These are phyloP conservation scores for Psittacula derbiana DNA, from an alignment of 2,797 vertebrate species.

Conservation along the genomic window DNA sequence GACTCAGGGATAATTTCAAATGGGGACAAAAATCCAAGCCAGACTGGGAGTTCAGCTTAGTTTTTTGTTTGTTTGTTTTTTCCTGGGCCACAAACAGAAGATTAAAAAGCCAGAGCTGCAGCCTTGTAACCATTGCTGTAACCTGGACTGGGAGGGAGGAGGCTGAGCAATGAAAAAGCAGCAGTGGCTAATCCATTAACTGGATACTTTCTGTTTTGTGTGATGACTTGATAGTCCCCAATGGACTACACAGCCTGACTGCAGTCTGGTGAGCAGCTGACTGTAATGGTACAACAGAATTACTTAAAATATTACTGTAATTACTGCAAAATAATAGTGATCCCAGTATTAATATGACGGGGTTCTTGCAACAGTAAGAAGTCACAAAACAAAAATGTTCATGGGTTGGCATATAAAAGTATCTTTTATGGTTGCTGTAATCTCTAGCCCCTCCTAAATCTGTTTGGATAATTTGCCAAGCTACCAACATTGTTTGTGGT, in stretches of 20 bases:
- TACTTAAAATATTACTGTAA: neutral
- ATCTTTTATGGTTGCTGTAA: neutral
- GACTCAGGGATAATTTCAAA: neutral
- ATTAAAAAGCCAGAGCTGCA: neutral
- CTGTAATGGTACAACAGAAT: neutral
- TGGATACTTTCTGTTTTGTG: neutral
- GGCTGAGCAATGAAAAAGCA: neutral
- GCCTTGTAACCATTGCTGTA: neutral
- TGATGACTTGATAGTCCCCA: neutral
- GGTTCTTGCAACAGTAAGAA: neutral
- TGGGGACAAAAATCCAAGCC: neutral
- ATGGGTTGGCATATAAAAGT: neutral
- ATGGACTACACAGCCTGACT: neutral
- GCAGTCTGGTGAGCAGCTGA: neutral
- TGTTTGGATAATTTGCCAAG: neutral
- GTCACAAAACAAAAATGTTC: neutral
- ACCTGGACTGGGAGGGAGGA: neutral
- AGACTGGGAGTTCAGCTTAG: neutral
- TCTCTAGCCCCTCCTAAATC: neutral
- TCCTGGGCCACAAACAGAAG: neutral
- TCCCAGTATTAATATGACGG: neutral
- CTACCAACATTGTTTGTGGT: accelerated
- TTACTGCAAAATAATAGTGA: neutral
- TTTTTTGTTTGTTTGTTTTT: neutral
- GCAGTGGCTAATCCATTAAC: neutral